phyloP scores from a whole-genome alignment of 92 coral and sea anemone species.

The Ricordea florida region DNA sequence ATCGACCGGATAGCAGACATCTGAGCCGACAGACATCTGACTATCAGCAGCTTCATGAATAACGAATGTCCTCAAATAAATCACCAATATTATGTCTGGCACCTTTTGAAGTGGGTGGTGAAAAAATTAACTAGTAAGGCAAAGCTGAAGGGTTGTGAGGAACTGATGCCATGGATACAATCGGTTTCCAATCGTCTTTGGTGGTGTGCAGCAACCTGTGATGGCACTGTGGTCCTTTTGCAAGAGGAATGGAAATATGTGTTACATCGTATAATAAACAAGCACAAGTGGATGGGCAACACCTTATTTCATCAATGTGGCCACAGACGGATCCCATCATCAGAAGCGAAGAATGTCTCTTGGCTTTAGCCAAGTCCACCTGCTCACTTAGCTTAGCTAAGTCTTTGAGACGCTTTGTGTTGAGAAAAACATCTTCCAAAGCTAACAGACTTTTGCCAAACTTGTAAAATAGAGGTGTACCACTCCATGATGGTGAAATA shows the following conservation, averaged over 20 bases:
- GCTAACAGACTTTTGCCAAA: slow-evolving; percentile 32
- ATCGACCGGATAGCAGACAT: slow-evolving; percentile 8
- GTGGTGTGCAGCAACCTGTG: slow-evolving; percentile 63
- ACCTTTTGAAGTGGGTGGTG: slow-evolving; percentile 40
- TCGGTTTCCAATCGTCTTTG: slow-evolving; percentile 50
- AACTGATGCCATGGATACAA: slow-evolving; percentile 46
- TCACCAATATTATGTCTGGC: slow-evolving; percentile 65
- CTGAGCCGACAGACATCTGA: slow-evolving; percentile 47
- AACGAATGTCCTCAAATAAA: slow-evolving; percentile 5
- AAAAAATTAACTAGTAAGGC: slow-evolving; percentile 33
- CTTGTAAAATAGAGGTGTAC: too few species aligned
- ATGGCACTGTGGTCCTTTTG: slow-evolving; percentile 6
- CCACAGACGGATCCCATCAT: slow-evolving; percentile 1
- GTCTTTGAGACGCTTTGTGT: not conserved
- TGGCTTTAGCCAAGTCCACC: slow-evolving; percentile 38
- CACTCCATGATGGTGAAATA: too few species aligned
- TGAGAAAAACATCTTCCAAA: slow-evolving; percentile 21
- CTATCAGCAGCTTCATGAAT: slow-evolving; percentile 37
- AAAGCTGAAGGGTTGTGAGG: slow-evolving; percentile 16
- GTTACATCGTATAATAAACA: slow-evolving; percentile 15
- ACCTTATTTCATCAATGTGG: slow-evolving; percentile 15
- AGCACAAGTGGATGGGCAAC: slow-evolving; percentile 16
- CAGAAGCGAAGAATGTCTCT: not conserved
- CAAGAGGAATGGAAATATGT: slow-evolving; percentile 33
- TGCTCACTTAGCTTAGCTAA: slow-evolving; percentile 33